Evolutionary conservation across 2,888 invertebrate species (phyloP).

Genomic region (Philaethria dido): DNA sequence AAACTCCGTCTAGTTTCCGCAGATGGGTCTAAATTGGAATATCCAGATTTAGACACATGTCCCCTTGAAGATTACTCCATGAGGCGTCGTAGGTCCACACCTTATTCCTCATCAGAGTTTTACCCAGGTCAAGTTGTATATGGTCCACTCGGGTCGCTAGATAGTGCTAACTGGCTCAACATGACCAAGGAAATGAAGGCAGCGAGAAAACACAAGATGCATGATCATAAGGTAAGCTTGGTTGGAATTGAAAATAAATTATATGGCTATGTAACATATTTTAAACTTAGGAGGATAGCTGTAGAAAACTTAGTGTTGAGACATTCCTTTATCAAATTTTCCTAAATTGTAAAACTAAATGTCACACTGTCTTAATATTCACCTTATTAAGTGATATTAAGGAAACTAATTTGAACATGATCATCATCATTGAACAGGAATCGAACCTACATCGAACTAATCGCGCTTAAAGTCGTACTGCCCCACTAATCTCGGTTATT

Average conservation of each 20-base stretch:
- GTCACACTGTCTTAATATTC: too few species aligned
- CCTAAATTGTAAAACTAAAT: too few species aligned
- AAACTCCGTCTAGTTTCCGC: slow-evolving; percentile 86
- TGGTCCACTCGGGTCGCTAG: slow-evolving; percentile 89
- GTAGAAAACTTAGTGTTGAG: too few species aligned
- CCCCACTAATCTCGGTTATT: too few species aligned
- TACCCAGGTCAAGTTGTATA: slow-evolving; percentile 85
- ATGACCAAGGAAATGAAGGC: slow-evolving; percentile 89
- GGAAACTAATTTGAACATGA: too few species aligned
- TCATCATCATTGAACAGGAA: too few species aligned
- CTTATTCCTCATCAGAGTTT: slow-evolving; percentile 77
- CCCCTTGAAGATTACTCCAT: slow-evolving; percentile 89
- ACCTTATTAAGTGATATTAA: too few species aligned
- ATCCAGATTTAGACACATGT: slow-evolving; percentile 87
- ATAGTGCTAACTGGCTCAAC: slow-evolving; percentile 92
- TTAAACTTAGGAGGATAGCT: too few species aligned
- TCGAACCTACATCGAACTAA: too few species aligned
- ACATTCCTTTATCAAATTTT: too few species aligned
- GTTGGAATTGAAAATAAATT: too few species aligned
- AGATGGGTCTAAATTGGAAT: slow-evolving; percentile 86
- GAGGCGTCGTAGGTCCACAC: slow-evolving; percentile 83
- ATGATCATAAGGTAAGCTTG: slow-evolving; percentile 76
- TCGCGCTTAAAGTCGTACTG: too few species aligned
- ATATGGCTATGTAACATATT: neutral
- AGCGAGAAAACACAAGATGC: slow-evolving; percentile 83